Evolutionary conservation across 2,888 invertebrate species (phyloP).

Genomic region (Drosophila borealis): DNA sequence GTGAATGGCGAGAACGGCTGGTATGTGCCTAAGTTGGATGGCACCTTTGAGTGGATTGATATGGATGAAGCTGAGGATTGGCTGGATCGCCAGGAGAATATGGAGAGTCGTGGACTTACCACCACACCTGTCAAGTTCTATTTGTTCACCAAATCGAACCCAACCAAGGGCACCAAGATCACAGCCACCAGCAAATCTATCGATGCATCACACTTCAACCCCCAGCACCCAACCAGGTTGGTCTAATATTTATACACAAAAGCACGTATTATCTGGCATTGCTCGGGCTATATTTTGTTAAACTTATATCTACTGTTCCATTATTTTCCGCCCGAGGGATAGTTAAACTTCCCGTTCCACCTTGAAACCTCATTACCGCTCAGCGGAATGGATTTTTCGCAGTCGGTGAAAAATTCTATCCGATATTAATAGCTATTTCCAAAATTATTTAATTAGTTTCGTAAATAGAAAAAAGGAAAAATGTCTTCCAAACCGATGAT

Average conservation of each 20-base stretch:
- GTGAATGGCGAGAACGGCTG: conserved; percentile 72
- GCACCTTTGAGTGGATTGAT: conserved; percentile 64
- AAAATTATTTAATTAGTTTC: not conserved
- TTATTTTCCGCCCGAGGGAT: no score
- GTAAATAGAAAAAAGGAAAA: not conserved
- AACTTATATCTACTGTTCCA: no score
- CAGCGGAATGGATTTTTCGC: no score
- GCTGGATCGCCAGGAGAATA: conserved; percentile 43
- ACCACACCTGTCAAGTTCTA: conserved; percentile 64
- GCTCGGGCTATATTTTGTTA: no score
- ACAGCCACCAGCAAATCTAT: conserved; percentile 50
- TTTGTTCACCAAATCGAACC: conserved; percentile 74
- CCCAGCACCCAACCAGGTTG: conserved; percentile 61
- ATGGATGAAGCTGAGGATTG: conserved; percentile 60
- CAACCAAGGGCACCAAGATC: conserved; percentile 60
- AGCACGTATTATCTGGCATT: no score
- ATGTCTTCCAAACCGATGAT: no score
- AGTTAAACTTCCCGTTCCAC: no score
- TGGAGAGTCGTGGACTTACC: conserved; percentile 42
- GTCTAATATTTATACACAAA: not conserved
- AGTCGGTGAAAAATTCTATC: no score
- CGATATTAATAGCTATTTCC: not conserved
- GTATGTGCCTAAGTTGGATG: conserved; percentile 70
- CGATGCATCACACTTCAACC: conserved; percentile 60
- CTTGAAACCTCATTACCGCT: no score